A percentile compares a stretch with the other conserved stretches of the same genome.
Conservation (phyloP, 1,140 invertebrate genomes). For the Anoplolepis gracilipes region DNA sequence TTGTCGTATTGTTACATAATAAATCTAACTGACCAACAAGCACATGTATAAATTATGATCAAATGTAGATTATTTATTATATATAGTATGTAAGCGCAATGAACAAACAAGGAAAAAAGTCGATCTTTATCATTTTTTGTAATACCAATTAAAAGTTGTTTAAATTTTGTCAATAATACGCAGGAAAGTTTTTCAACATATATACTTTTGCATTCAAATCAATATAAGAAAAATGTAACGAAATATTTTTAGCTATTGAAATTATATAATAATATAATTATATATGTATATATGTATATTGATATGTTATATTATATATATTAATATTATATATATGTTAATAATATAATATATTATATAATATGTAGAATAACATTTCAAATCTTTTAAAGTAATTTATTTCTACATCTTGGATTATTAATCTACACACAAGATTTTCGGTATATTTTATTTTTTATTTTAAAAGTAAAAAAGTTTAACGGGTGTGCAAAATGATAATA, state of each 20-base stretch:
- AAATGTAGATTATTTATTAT: slow-evolving; percentile 65
- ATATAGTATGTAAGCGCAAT: slow-evolving; percentile 23
- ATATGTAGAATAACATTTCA: no score
- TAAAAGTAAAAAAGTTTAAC: no score
- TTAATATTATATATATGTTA: no score
- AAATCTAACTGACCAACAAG: slow-evolving; percentile 59
- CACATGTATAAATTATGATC: slow-evolving; percentile 69
- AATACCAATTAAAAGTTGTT: slow-evolving; percentile 19
- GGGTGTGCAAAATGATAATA: no score
- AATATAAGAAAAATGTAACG: neutral
- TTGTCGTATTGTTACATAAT: slow-evolving; percentile 68
- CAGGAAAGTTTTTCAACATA: neutral
- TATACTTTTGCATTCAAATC: neutral
- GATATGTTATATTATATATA: neutral
- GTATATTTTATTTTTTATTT: neutral
- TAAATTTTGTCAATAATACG: neutral
- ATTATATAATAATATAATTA: no score
- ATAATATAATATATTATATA: no score
- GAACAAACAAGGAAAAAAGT: slow-evolving; percentile 22
- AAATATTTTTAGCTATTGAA: neutral
- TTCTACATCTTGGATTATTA: neutral
- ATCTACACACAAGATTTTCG: neutral
- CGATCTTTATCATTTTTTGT: slow-evolving; percentile 30
- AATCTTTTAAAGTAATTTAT: no score
- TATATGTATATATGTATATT: no score